Evolutionary conservation across 2,113 vertebrate genomes (phyloP).

Genomic region (Pimephales promelas): DNA sequence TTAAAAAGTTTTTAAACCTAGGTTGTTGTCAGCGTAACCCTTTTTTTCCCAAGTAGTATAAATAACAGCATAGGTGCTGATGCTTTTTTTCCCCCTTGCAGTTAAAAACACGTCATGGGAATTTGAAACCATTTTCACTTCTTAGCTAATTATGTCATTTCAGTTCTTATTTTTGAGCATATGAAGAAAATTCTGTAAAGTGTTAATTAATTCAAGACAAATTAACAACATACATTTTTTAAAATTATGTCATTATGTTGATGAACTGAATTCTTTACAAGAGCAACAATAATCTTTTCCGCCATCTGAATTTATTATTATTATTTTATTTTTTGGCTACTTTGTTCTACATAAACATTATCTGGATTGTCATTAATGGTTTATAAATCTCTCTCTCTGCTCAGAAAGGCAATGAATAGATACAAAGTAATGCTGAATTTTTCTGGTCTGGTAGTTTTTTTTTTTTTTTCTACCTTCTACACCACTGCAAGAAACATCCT

Average conservation of each 20-base stretch:
- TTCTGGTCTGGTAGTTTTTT: neutral
- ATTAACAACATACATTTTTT: conserved; percentile 2
- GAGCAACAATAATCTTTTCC: neutral
- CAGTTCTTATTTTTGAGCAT: conserved; percentile 31
- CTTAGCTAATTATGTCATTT: conserved; percentile 24
- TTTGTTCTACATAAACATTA: neutral
- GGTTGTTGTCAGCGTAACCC: neutral
- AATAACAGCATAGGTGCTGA: conserved; percentile 16
- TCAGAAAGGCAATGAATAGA: neutral
- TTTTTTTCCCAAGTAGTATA: conserved; percentile 6
- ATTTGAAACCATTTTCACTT: conserved; percentile 31
- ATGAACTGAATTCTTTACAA: neutral
- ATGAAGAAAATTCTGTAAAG: conserved; percentile 3
- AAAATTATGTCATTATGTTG: neutral
- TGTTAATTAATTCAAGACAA: conserved; percentile 28
- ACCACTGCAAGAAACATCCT: neutral
- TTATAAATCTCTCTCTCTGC: neutral
- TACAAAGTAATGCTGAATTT: neutral
- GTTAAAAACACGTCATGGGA: conserved; percentile 13
- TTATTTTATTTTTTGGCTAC: no score
- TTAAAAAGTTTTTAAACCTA: conserved; percentile 30
- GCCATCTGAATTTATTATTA: neutral
- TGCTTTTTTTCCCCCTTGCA: neutral
- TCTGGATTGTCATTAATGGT: neutral
- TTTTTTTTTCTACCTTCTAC: neutral